Evolutionary conservation across 2,888 invertebrate species (phyloP), one percentile per base, ranked within the genome.

Genomic region (Ormyrus pomaceus): DNA sequence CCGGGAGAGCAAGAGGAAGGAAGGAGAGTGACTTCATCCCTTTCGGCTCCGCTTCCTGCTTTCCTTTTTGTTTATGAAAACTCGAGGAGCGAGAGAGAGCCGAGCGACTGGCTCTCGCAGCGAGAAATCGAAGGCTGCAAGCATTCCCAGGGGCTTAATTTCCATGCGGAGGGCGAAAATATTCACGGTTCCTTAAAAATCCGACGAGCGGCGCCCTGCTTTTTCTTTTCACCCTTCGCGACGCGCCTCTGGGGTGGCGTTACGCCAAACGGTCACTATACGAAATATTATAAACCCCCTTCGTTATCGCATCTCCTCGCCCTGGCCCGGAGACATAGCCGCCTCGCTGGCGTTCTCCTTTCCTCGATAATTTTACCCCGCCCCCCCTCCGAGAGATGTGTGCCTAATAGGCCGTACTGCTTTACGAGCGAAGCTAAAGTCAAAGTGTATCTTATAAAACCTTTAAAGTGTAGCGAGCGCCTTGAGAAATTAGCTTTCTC

Each of bases 171-270:
- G 87, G 88, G 85, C 83, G 84, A 86, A 87, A 88, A 87, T 88
- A 88, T 89, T 89, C 89, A 89, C 89, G 89, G 88, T 89, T 89
- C 89, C 87, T 89, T 89, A 89, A 89, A 89, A 89, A 82, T 75
- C 87, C 88, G 86, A 85, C 87, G 84, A 86, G 34, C 34, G 34
- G 34, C 34, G 34, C 82, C 84, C 84, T 84, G 83, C 81, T 80
- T 86, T 84, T 85, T 64, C 68, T 84, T 86, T 86, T 84, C 48
- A 65, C 72, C 72, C 69, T 58, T 50, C 83, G 82, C 84, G 84
- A 82, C 71, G 62, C 77, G 76, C 83, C 88, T 87, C 88, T 85
- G 77, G 89, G 88, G 88, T 87, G 85, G 85, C 86, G 86, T 87
- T 88, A 85, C 86, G 85, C 56, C 70, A 86, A 89, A 87, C 86